Evolutionary conservation across 2,888 invertebrate species (phyloP).

Genomic region (Slavum lentiscoides): DNA sequence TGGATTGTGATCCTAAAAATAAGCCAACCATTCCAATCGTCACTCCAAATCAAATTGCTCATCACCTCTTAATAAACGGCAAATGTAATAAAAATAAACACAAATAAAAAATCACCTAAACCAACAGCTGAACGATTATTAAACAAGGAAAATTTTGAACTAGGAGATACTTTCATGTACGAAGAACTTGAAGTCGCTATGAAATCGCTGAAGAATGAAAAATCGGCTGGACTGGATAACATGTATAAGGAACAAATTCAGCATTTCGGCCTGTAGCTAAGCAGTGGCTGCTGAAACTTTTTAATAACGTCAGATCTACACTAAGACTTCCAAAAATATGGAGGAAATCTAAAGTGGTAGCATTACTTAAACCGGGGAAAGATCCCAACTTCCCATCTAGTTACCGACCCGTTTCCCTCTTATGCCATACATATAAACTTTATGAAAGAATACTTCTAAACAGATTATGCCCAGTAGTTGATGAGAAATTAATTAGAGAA

Average conservation of each 20-base stretch:
- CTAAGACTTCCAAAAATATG: too few species aligned
- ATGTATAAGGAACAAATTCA: too few species aligned
- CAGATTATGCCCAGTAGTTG: neutral
- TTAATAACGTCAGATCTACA: too few species aligned
- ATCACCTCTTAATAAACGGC: neutral
- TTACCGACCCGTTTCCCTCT: neutral
- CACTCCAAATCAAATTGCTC: neutral
- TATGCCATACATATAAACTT: neutral
- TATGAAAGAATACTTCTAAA: neutral
- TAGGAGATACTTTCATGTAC: too few species aligned
- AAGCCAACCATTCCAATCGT: neutral
- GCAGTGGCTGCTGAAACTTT: too few species aligned
- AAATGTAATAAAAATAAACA: neutral
- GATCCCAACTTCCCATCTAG: neutral
- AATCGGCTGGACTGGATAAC: too few species aligned
- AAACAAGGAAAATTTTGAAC: neutral
- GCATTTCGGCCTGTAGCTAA: too few species aligned
- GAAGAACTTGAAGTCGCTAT: too few species aligned
- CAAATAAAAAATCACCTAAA: neutral
- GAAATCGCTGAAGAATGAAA: too few species aligned
- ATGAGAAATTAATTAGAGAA: constrained; percentile 9
- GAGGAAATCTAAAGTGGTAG: too few species aligned
- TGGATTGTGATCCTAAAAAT: constrained; percentile 11
- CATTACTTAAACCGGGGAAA: neutral
- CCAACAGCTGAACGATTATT: neutral